phyloP scores from a whole-genome alignment of 1,140 invertebrate genomes.

The Melipona quadrifasciata region DNA sequence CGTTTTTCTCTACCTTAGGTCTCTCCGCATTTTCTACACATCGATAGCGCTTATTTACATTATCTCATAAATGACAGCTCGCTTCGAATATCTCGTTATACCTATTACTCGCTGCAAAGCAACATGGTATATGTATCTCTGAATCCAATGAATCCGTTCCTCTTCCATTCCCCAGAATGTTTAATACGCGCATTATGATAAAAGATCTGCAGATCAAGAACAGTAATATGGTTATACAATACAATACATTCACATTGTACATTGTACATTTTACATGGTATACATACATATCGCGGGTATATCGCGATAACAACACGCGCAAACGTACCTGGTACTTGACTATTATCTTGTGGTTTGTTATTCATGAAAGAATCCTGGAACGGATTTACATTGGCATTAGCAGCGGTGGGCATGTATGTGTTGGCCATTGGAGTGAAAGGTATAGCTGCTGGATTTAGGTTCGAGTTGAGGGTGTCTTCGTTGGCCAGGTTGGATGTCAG shows the following conservation, averaged over 20 bases:
- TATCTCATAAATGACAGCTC: constrained; percentile 70
- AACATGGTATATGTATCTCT: constrained; percentile 63
- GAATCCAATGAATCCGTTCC: constrained; percentile 43
- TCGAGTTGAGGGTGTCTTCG: constrained; percentile 80
- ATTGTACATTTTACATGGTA: too few species aligned
- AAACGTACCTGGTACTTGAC: constrained; percentile 78
- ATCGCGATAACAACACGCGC: not conserved
- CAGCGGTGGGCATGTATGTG: constrained; percentile 72
- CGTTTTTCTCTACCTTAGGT: constrained; percentile 60
- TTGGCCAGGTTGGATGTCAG: constrained; percentile 77
- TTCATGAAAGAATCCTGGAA: constrained; percentile 80
- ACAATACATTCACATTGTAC: not conserved
- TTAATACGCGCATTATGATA: constrained; percentile 74
- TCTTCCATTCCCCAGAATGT: constrained; percentile 55
- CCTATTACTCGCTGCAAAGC: constrained; percentile 62
- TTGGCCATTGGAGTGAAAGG: constrained; percentile 79
- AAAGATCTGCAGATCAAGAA: constrained; percentile 77
- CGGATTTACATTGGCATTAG: constrained; percentile 78
- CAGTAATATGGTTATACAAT: not conserved
- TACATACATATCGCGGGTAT: not conserved
- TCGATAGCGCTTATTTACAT: constrained; percentile 76
- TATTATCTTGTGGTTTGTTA: constrained; percentile 78
- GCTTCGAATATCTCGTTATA: constrained; percentile 51
- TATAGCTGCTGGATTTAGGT: constrained; percentile 78
- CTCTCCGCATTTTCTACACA: constrained; percentile 55